Conservation (phyloP, 2,888 invertebrate genomes). For the Hybos culiciformis region DNA sequence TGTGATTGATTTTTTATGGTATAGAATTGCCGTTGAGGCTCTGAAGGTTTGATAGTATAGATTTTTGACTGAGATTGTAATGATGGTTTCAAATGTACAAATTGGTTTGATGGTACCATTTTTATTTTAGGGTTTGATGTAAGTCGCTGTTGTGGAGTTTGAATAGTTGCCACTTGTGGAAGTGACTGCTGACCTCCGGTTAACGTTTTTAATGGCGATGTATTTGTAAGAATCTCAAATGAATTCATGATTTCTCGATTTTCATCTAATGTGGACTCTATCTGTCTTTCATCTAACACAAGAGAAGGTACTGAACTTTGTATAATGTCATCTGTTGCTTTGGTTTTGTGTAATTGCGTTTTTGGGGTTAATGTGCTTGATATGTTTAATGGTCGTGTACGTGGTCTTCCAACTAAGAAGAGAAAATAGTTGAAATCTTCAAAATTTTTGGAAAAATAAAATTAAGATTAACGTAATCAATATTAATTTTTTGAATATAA, state of each 20-base stretch:
- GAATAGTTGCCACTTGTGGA: constrained; percentile 2
- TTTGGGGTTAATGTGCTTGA: constrained; percentile 13
- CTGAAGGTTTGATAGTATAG: constrained; percentile 27
- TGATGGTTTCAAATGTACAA: constrained; percentile 30
- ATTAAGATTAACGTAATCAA: too few relatives aligned
- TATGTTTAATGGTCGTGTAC: constrained; percentile 24
- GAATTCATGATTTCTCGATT: constrained; percentile 19
- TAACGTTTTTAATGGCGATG: constrained; percentile 15
- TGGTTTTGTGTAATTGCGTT: constrained; percentile 19
- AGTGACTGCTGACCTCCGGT: constrained; percentile 3
- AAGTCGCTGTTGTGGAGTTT: background rate
- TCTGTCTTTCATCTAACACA: constrained; percentile 19
- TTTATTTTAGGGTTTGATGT: constrained; percentile 27
- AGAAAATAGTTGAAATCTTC: too few relatives aligned
- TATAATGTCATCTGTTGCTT: constrained; percentile 26
- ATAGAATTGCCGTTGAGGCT: constrained; percentile 11
- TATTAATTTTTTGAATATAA: too few relatives aligned
- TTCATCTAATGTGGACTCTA: constrained; percentile 13
- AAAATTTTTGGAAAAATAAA: too few relatives aligned
- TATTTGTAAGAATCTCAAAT: constrained; percentile 21
- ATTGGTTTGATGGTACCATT: constrained; percentile 33
- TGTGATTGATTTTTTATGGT: constrained; percentile 21
- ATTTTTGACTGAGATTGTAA: constrained; percentile 27
- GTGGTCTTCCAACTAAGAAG: constrained; percentile 42
- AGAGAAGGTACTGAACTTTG: constrained; percentile 29